Conservation (phyloP, 2,797 vertebrate species). For the Myripristis jacobus region DNA sequence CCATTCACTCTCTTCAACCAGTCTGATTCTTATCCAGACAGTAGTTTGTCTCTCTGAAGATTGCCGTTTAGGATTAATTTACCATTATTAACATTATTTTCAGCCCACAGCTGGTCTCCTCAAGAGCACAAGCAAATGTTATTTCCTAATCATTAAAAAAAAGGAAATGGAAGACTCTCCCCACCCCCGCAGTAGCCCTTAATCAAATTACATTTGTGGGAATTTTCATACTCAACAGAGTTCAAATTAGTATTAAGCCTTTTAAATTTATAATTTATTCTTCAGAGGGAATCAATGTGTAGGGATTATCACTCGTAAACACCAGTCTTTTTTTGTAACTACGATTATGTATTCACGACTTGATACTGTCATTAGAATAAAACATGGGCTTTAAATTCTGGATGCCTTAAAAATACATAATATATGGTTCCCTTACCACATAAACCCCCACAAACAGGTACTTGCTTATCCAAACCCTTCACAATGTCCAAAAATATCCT, state of each 20-base stretch:
- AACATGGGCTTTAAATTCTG: conserved; percentile 3
- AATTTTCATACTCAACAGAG: conserved; percentile 55
- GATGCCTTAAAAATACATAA: conserved; percentile 4
- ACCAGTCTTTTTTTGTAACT: conserved; percentile 29
- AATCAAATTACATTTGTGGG: conserved; percentile 63
- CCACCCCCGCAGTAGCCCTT: conserved; percentile 7
- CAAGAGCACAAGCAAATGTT: conserved; percentile 44
- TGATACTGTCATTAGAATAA: conserved; percentile 20
- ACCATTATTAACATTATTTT: conserved; percentile 2
- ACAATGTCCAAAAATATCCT: too few relatives aligned
- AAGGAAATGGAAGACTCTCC: conserved; percentile 34
- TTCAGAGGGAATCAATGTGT: conserved; percentile 51
- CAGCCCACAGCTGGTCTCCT: too few relatives aligned
- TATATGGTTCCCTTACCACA: not conserved
- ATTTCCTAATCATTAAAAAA: conserved; percentile 40
- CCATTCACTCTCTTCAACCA: conserved; percentile 45
- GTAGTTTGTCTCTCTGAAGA: conserved; percentile 34
- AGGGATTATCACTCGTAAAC: conserved; percentile 58
- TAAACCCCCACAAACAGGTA: too few relatives aligned
- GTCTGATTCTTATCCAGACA: conserved; percentile 24
- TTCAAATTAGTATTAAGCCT: conserved; percentile 68
- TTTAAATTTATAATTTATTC: conserved; percentile 70
- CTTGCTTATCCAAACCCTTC: too few relatives aligned
- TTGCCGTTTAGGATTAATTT: conserved; percentile 10
- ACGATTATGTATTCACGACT: conserved; percentile 41